Evolutionary conservation across 2,797 vertebrate genomes (phyloP).

Genomic region (Fistularia commersonii): DNA sequence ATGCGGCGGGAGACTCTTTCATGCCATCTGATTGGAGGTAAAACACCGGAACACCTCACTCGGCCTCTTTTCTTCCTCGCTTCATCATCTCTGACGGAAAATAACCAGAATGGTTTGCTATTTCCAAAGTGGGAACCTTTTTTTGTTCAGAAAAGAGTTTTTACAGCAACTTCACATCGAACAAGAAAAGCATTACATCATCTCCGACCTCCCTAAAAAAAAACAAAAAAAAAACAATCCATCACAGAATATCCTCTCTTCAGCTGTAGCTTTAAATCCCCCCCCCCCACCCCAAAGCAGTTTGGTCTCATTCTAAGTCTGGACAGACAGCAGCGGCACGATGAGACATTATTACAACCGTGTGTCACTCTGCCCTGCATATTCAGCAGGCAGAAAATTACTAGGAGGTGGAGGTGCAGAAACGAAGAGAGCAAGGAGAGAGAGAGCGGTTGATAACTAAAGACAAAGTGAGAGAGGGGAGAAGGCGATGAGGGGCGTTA

Average conservation of each 20-base stretch:
- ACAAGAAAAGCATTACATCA: too few species aligned
- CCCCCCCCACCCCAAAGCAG: background rate
- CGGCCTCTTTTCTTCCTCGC: too few species aligned
- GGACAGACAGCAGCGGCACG: constrained; percentile 15
- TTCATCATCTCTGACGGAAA: too few species aligned
- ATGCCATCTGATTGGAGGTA: background rate
- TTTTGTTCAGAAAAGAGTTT: too few species aligned
- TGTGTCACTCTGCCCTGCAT: constrained; percentile 56
- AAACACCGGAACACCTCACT: too few species aligned
- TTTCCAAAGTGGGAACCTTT: too few species aligned
- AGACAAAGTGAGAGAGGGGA: constrained; percentile 57
- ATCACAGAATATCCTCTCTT: background rate
- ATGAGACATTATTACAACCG: constrained; percentile 50
- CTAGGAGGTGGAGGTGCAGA: constrained; percentile 28
- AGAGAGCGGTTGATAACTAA: constrained; percentile 40
- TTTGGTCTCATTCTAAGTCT: constrained; percentile 32
- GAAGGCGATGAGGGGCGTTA: constrained; percentile 28
- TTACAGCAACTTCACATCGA: too few species aligned
- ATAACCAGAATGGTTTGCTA: too few species aligned
- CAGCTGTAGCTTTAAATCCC: background rate
- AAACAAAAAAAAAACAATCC: background rate
- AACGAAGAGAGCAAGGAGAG: constrained; percentile 3
- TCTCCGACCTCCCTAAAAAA: too few species aligned
- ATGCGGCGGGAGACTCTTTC: background rate
- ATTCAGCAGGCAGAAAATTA: constrained; percentile 61